Evolutionary conservation across 2,888 invertebrate species (phyloP).

Genomic region (Xanthorhoe designata): DNA sequence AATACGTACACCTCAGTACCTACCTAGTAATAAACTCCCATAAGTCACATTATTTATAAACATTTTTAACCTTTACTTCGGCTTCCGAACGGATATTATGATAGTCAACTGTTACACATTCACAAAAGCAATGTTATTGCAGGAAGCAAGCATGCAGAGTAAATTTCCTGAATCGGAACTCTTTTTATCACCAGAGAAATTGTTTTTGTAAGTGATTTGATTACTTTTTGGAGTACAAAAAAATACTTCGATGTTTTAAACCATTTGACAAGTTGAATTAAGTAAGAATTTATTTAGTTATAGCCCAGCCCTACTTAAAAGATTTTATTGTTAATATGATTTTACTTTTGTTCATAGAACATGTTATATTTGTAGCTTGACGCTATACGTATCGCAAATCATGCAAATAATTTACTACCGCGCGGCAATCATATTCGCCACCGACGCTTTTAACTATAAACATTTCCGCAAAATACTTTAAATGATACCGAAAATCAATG

Average conservation of each 20-base stretch:
- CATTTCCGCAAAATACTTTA: not conserved
- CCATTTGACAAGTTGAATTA: no score
- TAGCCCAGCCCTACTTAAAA: no score
- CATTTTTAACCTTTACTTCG: conserved; percentile 25
- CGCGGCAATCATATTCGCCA: not conserved
- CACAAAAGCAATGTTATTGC: conserved; percentile 38
- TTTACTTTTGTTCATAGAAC: no score
- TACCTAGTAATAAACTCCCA: not conserved
- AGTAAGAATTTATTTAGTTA: no score
- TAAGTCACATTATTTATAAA: conserved; percentile 11
- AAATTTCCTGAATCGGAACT: conserved; percentile 35
- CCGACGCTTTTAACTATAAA: not conserved
- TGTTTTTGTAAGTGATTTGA: not conserved
- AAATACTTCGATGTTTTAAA: no score
- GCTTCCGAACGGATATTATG: conserved; percentile 30
- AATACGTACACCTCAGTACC: no score
- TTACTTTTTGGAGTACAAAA: no score
- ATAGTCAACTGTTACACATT: conserved; percentile 27
- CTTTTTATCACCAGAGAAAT: not conserved
- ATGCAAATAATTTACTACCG: not conserved
- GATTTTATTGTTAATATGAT: no score
- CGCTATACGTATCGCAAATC: not conserved
- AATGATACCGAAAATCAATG: conserved; percentile 13
- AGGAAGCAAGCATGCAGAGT: conserved; percentile 39
- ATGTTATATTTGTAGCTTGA: no score